These are phyloP conservation scores for Cydia splendana DNA, from an alignment of 1,140 invertebrate genomes.

Conservation along the genomic window DNA sequence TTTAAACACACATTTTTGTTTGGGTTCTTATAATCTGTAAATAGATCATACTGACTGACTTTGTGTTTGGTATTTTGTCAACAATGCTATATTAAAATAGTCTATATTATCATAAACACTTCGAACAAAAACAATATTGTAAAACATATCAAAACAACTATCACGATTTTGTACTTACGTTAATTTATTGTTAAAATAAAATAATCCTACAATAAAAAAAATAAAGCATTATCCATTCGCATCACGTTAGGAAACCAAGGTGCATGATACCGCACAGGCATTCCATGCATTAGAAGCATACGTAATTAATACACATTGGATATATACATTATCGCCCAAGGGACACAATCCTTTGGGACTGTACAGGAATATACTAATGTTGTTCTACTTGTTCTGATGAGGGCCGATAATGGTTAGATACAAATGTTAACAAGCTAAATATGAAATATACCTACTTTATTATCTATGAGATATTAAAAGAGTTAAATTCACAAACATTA, in stretches of 20 bases:
- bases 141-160: no score
- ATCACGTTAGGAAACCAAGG: slow-evolving; percentile 8
- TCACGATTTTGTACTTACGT: no score
- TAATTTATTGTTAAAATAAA: no score
- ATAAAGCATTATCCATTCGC: background rate
- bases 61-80: no score
- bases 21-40: no score
- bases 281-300: slow-evolving; percentile 3
- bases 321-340: background rate
- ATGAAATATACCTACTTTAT: background rate
- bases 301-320: background rate
- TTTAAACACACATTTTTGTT: no score
- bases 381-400: background rate
- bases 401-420: background rate
- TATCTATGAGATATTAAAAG: background rate
- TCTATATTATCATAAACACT: no score
- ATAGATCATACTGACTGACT: no score
- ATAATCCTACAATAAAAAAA: no score
- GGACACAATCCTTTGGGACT: slow-evolving; percentile 3
- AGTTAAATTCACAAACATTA: no score
- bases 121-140: no score
- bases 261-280: background rate
- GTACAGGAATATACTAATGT: background rate
- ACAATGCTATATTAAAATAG: no score
- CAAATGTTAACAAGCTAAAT: background rate